Conservation (phyloP, 2,888 invertebrate genomes). For the Plebejus anna region DNA sequence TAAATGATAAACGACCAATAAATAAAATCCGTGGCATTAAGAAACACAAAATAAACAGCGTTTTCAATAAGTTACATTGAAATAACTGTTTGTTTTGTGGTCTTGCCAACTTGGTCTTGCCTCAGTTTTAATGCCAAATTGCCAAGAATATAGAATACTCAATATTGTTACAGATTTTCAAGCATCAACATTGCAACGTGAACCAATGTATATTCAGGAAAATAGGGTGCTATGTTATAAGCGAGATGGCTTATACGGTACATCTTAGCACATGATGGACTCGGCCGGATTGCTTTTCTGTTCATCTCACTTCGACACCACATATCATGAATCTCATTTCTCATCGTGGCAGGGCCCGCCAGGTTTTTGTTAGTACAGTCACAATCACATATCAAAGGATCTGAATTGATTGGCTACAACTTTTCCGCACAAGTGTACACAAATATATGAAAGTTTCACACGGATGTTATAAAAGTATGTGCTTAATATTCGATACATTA, state of each 20-base stretch:
- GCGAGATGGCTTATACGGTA: slow-evolving; percentile 41
- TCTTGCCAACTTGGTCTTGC: neutral
- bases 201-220: slow-evolving; percentile 67
- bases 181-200: slow-evolving; percentile 42
- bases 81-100: too few species aligned
- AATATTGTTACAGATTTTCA: slow-evolving; percentile 34
- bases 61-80: too few species aligned
- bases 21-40: too few species aligned
- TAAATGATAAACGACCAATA: too few species aligned
- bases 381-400: slow-evolving; percentile 50
- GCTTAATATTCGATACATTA: slow-evolving; percentile 20
- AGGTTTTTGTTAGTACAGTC: slow-evolving; percentile 32
- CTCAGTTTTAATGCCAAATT: neutral
- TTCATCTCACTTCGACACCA: slow-evolving; percentile 56
- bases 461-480: slow-evolving; percentile 10
- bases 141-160: neutral
- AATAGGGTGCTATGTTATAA: slow-evolving; percentile 69
- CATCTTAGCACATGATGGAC: slow-evolving; percentile 30
- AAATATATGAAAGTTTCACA: neutral
- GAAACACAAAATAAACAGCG: too few species aligned
- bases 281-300: slow-evolving; percentile 28
- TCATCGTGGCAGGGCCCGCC: slow-evolving; percentile 33
- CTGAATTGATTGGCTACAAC: slow-evolving; percentile 13
- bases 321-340: slow-evolving; percentile 73
- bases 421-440: slow-evolving; percentile 25